Base-by-base conservation (phyloP, 1,140 invertebrate species). In the Drosophila pectinifera region DNA sequence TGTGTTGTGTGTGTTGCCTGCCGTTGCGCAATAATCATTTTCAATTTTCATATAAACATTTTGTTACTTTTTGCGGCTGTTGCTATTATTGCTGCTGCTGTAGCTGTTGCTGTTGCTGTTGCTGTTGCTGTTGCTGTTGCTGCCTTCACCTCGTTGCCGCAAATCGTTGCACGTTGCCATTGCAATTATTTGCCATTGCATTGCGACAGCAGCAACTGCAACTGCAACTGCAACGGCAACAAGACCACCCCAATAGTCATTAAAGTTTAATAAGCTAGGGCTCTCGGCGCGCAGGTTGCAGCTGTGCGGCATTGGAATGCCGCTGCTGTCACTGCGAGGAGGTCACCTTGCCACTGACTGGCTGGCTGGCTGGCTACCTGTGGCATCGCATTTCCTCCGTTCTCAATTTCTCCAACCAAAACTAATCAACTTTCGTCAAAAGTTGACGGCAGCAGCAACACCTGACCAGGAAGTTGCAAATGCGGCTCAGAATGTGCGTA, bases 11-110 rank as follows among this genome's bases (percentile, higher is more conserved):
- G 46, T 49, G 48, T 53, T 53, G 49, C 49, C 49, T 68, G 67
- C 54, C 59, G 53, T 43, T 86, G 83, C 76, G 76, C 84, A 88
- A 88, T 88, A 82, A 86, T 83, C 83, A 88, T 88, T 88, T 88
- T 86, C 79, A 86, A 86, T 86, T 86, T 86, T 86, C 83, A 86
- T 86, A 86, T 88, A 86, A 83, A 88, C 58, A 86, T 78, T 84
- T 70, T 79, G 62, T 78, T 78, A 72, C 36, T 64, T 68, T 64
- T 64, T 69, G 69, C 48, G 48, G 43, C 65, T 53, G 39, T 48
- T 68, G 51, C 48, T 34, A 20, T 34, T 51, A 34, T 51, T 34
- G 48, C 28, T 20, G 26, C 1, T 58, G 26, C 38, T 38, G 57
- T 6, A 41, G 54, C 16, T 55, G 64, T 6, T 61, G 38, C 18